These are phyloP conservation scores for Neotragus moschatus DNA, from an alignment of 2,113 vertebrate species.

Conservation along the genomic window DNA sequence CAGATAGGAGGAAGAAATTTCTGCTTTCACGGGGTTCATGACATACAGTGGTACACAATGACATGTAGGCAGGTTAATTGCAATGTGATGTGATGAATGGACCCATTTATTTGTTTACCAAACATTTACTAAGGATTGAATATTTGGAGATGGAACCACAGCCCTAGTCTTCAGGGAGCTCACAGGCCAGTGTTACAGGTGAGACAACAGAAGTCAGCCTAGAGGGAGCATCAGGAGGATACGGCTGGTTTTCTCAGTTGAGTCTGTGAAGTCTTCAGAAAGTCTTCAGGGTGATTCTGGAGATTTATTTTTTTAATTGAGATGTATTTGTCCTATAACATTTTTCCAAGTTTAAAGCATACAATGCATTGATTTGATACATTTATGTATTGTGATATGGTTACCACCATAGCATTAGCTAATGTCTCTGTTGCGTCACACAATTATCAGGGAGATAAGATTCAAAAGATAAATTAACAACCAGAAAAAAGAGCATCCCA, in stretches of 20 bases:
- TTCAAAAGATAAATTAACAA: not conserved
- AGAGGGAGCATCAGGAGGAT: not conserved
- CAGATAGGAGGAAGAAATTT: not conserved
- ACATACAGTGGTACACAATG: no score
- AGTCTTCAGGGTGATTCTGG: not conserved
- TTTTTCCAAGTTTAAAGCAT: not conserved
- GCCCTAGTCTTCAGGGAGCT: not conserved
- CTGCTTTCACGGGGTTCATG: not conserved
- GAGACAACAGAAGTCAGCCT: not conserved
- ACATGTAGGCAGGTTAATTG: not conserved
- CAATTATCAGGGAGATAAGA: not conserved
- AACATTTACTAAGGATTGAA: not conserved
- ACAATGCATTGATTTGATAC: not conserved
- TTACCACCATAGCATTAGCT: not conserved
- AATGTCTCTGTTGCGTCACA: not conserved
- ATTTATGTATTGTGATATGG: not conserved
- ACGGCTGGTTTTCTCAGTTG: not conserved
- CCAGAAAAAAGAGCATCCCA: not conserved
- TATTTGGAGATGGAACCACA: not conserved
- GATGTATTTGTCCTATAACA: not conserved
- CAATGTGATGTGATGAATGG: not conserved
- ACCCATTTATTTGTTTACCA: not conserved
- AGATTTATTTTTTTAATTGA: not conserved
- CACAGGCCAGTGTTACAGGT: not conserved
- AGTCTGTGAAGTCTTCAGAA: not conserved